Evolutionary conservation across 2,888 invertebrate genomes (phyloP).

Genomic region (Uloborus plumipes): DNA sequence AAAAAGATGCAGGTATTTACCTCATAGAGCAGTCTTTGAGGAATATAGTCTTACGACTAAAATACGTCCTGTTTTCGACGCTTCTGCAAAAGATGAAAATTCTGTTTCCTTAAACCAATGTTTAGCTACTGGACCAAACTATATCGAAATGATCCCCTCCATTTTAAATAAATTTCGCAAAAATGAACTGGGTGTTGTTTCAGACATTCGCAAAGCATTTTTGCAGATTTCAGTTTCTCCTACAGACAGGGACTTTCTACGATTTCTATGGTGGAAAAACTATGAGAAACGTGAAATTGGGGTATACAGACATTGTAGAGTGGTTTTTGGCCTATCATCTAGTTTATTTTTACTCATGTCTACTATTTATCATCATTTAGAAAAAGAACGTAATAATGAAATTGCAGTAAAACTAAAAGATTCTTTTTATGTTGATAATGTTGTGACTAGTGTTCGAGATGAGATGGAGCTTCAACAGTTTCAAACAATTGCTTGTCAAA

Average conservation of each 20-base stretch:
- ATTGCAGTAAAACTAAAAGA: neutral
- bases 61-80: constrained; percentile 26
- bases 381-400: neutral
- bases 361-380: constrained; percentile 7
- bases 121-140: constrained; percentile 6
- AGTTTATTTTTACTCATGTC: constrained; percentile 12
- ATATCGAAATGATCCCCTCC: constrained; percentile 17
- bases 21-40: constrained; percentile 23
- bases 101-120: constrained; percentile 19
- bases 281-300: too few relatives aligned
- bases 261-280: too few relatives aligned
- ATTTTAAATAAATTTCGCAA: constrained; percentile 26
- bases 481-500: neutral
- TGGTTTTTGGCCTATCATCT: neutral
- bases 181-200: constrained; percentile 5
- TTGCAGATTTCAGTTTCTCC: constrained; percentile 16
- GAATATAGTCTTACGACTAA: constrained; percentile 3
- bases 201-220: constrained; percentile 23
- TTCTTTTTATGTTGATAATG: neutral
- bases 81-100: constrained; percentile 13
- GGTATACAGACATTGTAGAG: too few relatives aligned
- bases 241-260: constrained; percentile 9
- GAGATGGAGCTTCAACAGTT: neutral
- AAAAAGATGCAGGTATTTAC: too few relatives aligned
- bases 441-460: neutral